Evolutionary conservation across 2,113 vertebrate species (phyloP), one percentile per base, ranked within the genome.

Genomic region (Syngnathus typhle): DNA sequence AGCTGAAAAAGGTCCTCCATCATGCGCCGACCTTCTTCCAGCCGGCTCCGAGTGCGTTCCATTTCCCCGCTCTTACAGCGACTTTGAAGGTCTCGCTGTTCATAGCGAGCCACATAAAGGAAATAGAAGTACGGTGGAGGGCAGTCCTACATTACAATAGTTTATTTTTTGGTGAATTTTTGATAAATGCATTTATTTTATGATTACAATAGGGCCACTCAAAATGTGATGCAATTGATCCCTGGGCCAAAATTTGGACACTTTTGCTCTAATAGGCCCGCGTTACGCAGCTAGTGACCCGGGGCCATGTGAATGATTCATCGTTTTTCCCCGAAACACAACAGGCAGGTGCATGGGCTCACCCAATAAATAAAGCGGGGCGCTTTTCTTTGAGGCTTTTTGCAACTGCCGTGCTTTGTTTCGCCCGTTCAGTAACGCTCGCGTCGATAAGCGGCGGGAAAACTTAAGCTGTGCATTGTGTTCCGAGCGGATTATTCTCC

Each of bases 251-350:
- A 58, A 2, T 58, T 36, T 58, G 27, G 23, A 13, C 10, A 32
- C 13, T 27, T 6, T 15, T 3, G 6, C 55, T 39, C 18, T 60
- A 60, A n/a, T 13, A 19, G 16, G 13, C 54, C 75, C 21, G 13
- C 63, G 62, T 68, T 69, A 39, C 62, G 47, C n/a, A 37, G 65
- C 67, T 83, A 70, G 59, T 76, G 77, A 76, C 61, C 23, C 60
- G 55, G 65, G 69, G 64, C 46, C 13, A 67, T 15, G 58, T 67
- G 65, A 80, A 67, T 68, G 73, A 82, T 75, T 80, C 69, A 67
- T 43, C 3, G n/a, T 43, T 61, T 78, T 70, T 49, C 68, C 64
- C 68, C 77, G 66, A 39, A 77, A 61, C 1, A 4, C 61, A 64
- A 71, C 71, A 41, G 67, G 44, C 55, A 44, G 41, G 54, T 67